Base-by-base conservation (phyloP, 2,888 invertebrate species). In the Tetragnatha montana region DNA sequence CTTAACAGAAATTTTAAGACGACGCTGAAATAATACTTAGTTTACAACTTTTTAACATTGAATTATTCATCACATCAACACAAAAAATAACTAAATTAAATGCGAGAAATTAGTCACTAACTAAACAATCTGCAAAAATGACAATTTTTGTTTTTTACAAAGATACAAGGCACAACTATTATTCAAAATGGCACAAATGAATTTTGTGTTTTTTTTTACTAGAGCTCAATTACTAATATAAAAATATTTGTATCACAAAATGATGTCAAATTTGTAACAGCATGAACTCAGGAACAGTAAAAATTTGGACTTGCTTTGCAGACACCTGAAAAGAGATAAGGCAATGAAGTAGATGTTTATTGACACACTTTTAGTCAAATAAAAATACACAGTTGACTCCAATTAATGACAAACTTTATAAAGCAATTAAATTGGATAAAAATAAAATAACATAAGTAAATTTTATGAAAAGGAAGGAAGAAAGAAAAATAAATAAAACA, bases 241-340 rank as follows among this genome's bases (percentile, higher is more conserved):
- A 89, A 89, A 89, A 89, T 89, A 89, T 85, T 69, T 89, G 70
- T 89, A 89, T 89, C 89, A 89, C 89, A 89, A 89, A 89, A 89
- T 86, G 71, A 76, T 81, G 47, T 89, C 76, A 81, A 88, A 85
- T 85, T 81, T 78, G 14, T 80, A 68, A 89, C 70, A 85, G 76
- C 75, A 75, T 89, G 76, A 89, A 89, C 81, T 89, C 60, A 86
- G 85, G 81, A 89, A 86, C 89, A 89, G 81, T 73, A 74, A 69
- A 82, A 87, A 82, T 85, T 60, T 89, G 89, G 81, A 89, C 85
- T 80, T 68, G 49, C 76, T 86, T 71, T 49, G 76, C n/a, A 80
- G 60, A 89, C 14, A 89, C 49, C 87, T 82, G 49, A 8, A 86
- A 51, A 60, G 68, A 70, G 47, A n/a, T 12, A 4, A 17, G n/a